Conservation (phyloP, 2,888 invertebrate species). For the Epinotia ramella region DNA sequence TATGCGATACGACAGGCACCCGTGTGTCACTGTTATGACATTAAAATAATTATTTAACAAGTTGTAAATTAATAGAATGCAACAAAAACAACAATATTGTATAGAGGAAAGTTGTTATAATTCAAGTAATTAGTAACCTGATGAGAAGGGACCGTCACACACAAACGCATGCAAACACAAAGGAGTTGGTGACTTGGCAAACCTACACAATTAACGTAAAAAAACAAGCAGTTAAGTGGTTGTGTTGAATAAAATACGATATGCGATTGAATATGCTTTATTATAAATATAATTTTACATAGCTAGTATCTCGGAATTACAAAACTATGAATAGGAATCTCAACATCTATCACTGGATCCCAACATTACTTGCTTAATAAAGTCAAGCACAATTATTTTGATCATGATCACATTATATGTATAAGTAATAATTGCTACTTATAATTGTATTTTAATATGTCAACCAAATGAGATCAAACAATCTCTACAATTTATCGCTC, state of each 20-base stretch:
- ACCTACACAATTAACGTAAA: conserved; percentile 82
- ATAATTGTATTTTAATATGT: conserved; percentile 46
- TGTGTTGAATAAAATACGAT: conserved; percentile 76
- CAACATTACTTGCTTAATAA: conserved; percentile 56
- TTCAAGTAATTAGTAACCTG: conserved; percentile 9
- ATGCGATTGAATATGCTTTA: conserved; percentile 81
- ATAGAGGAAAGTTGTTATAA: not conserved
- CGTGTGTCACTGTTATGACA: not conserved
- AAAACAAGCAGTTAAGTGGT: conserved; percentile 62
- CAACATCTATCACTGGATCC: conserved; percentile 51
- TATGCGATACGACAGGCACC: too few species aligned
- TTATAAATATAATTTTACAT: conserved; percentile 81
- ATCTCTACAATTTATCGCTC: conserved; percentile 49
- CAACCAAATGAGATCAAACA: conserved; percentile 63
- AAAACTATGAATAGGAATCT: conserved; percentile 68
- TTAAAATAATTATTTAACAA: not conserved
- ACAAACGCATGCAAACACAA: conserved; percentile 62
- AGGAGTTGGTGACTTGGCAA: conserved; percentile 74
- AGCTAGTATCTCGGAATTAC: conserved; percentile 73
- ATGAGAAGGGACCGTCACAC: conserved; percentile 12
- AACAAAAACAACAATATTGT: conserved; percentile 27
- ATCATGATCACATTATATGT: conserved; percentile 50
- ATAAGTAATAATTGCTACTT: conserved; percentile 53
- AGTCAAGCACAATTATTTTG: conserved; percentile 56
- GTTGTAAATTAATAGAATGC: conserved; percentile 15